Evolutionary conservation across 2,797 vertebrate species (phyloP), one percentile per base, ranked within the genome.

Genomic region (Gambusia yucatana): DNA sequence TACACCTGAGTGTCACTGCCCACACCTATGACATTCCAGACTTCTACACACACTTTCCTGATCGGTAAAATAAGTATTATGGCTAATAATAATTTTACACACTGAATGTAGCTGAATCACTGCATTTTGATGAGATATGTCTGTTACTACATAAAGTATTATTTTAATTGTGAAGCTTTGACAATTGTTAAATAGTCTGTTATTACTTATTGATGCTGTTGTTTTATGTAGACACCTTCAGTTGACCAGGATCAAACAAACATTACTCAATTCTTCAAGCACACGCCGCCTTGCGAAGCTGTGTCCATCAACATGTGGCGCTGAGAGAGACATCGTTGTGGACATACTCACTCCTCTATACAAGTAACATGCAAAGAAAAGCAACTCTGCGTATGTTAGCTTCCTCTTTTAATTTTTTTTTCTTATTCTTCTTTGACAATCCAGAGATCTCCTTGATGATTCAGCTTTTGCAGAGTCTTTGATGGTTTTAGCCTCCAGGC

Each of bases 1-100:
- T 99, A 72, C 96, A 96, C 78, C 88, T 99, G 75, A 88, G 84
- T 25, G 92, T 99, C 73, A 97, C 94, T 1, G 98, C 97, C 16
- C 96, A 94, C 25, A 96, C 97, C 59, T 96, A 97, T 7, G 76
- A 88, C 43, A 89, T 90, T 0, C 90, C 88, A 41, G 96, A 96
- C 75, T 97, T 96, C 87, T 84, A 95, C 84, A 86, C 44, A 57
- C 94, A 90, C 81, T 97, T 96, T 73, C 86, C 93, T 59, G 88
- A 91, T 0, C 95, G 95, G 22, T 91, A 97, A 55, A 84, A 92
- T 59, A 92, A 83, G 59, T 90, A 95, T 78, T 94, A 81, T 10
- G 93, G 94, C 94, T 95, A 80, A 80, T 16, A 1, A 1, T 41
- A 1, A 41, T 2, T 16, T 43, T 14, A 7, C 16, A 36, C 1